Base-by-base conservation (phyloP, 2,888 invertebrate genomes). In the Cotesia congregata region DNA sequence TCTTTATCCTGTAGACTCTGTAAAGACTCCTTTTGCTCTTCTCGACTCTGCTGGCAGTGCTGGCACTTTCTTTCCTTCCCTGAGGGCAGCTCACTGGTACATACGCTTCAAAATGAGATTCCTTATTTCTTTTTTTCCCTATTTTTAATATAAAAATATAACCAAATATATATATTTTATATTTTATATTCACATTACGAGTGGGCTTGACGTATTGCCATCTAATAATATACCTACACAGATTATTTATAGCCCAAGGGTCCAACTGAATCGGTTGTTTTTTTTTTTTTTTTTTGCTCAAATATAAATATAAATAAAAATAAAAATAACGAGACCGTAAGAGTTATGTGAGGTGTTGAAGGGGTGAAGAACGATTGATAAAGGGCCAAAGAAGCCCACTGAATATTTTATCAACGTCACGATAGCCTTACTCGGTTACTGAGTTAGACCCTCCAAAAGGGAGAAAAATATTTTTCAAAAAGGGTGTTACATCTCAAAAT, bases 361-460 rank as follows among this genome's bases (percentile, higher is more conserved):
- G 50, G 50, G 50, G 9, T 50, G 4, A 50, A 50, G 12, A 12
- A 30, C 30, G 50, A 12, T 50, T 50, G 50, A 50, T 12, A 50
- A 30, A 30, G 30, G 3, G 30, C 30, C 30, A 30, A 30, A 30
- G 30, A 3, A 3, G 30, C 30, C 3, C 30, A 30, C 3, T 30
- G 30, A 30, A 30, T 30, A 30, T 30, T 30, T 30, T 30, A 30
- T 30, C 30, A 30, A 30, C 30, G 30, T 30, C 30, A 30, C 83
- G 82, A 85, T 83, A 83, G 84, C 80, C 83, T n/a, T n/a, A n/a
- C 84, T 85, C 82, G 20, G 77, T 17, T 61, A 50, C 20, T 69
- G 65, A 72, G 60, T 72, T 74, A 72, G 30, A 30, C 30, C 30
- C 30, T 30, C 3, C 67, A 65, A 17, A 68, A 30, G 74, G 70